Conservation (phyloP, 2,888 invertebrate species). For the Camponotus fellah region DNA sequence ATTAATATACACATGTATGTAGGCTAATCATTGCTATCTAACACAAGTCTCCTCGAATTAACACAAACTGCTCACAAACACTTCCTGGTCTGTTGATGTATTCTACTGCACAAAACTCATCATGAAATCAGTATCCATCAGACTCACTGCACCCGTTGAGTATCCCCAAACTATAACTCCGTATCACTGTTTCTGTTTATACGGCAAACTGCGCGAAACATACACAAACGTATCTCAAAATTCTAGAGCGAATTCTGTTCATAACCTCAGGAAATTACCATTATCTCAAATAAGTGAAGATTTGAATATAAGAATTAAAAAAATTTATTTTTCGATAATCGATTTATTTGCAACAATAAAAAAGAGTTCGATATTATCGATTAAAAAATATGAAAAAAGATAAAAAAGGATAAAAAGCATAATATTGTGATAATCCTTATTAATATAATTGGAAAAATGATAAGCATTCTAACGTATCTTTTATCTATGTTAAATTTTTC, state of each 20-base stretch:
- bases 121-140: slow-evolving; percentile 42
- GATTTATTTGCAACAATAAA: background rate
- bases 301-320: background rate
- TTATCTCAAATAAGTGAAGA: background rate
- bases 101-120: slow-evolving; percentile 36
- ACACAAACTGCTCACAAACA: slow-evolving; percentile 34
- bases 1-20: background rate
- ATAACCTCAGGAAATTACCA: background rate
- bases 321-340: background rate
- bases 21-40: slow-evolving; percentile 21
- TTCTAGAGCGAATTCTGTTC: slow-evolving; percentile 7
- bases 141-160: slow-evolving; percentile 25
- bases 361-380: background rate
- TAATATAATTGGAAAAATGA: background rate
- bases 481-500: background rate
- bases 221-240: slow-evolving; percentile 33
- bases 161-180: slow-evolving; percentile 43
- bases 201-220: slow-evolving; percentile 17
- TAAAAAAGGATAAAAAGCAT: background rate
- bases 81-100: slow-evolving; percentile 9
- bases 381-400: background rate
- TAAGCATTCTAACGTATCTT: background rate
- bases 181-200: slow-evolving; percentile 31
- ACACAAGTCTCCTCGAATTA: slow-evolving; percentile 25
- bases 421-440: background rate